Evolutionary conservation across 2,888 invertebrate genomes (phyloP), one percentile per base, ranked within the genome.

Genomic region (Chouioia cunea): DNA sequence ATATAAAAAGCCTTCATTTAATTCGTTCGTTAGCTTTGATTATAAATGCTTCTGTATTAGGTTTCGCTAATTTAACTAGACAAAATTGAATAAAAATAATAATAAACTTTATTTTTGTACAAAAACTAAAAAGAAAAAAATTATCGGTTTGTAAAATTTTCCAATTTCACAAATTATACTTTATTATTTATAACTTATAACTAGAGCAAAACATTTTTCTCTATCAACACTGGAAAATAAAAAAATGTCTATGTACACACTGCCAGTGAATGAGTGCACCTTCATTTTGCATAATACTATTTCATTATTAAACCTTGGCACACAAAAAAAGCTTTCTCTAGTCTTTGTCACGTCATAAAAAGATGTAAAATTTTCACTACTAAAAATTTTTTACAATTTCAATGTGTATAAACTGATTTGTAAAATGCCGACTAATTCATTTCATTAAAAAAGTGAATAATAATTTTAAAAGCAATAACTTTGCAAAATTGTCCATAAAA

Each of bases 281-380:
- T 47, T 63, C 57, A n/a, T 57, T 18, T 57, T 60, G 27, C 2
- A 62, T 50, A 60, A 36, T 36, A 66, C 36, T 57, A 44, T 65
- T 18, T 65, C 22, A n/a, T 52, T 20, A 60, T 65, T 20, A 23
- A 60, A 60, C 16, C 53, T 73, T 70, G 73, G 70, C 70, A 70
- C 70, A 62, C 20, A 43, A 63, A 53, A 68, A 71, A 66, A 71
- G 47, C 57, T 53, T 71, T 53, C 47, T 65, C 68, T 67, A 69
- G 71, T 71, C 70, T 66, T 71, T 69, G 48, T 57, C 46, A 60
- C 18, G 15, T 57, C 16, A 36, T 69, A 46, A 18, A 54, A 57
- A 53, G 60, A 63, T 68, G 64, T 63, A 63, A 60, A 65, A 48
- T 22, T 57, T 18, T 53, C 23, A 14, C 12, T 43, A 27, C 20